Evolutionary conservation across 1,140 invertebrate genomes (phyloP).

Genomic region (Hyposmocoma kahamanoa): DNA sequence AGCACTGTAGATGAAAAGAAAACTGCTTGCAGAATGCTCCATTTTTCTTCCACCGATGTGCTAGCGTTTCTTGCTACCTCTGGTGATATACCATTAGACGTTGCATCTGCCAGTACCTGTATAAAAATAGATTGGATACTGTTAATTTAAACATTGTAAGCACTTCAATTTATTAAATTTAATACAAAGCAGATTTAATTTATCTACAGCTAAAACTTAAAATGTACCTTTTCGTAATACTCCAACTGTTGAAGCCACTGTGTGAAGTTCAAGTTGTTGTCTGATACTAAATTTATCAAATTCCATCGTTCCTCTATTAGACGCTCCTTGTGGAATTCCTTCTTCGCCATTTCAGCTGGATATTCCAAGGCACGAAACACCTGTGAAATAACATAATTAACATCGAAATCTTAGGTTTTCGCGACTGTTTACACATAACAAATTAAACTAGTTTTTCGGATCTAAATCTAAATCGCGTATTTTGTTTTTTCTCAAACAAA

Average conservation of each 20-base stretch:
- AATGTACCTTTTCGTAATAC: slow-evolving; percentile 76
- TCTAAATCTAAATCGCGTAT: no score
- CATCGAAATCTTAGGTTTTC: no score
- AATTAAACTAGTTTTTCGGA: no score
- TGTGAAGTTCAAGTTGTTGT: slow-evolving; percentile 75
- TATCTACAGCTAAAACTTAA: not conserved
- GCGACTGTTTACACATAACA: no score
- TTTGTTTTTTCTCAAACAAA: no score
- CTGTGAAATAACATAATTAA: slow-evolving; percentile 60
- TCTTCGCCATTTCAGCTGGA: slow-evolving; percentile 79
- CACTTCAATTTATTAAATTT: not conserved
- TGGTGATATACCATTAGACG: slow-evolving; percentile 76
- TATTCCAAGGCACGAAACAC: slow-evolving; percentile 83
- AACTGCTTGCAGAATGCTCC: slow-evolving; percentile 85
- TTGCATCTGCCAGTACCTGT: slow-evolving; percentile 77
- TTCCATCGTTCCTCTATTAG: slow-evolving; percentile 47
- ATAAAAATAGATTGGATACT: slow-evolving; percentile 10
- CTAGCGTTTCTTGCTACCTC: slow-evolving; percentile 74
- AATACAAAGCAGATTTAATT: not conserved
- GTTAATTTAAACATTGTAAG: not conserved
- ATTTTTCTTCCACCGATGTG: slow-evolving; percentile 76
- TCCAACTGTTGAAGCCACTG: slow-evolving; percentile 73
- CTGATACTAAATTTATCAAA: slow-evolving; percentile 51
- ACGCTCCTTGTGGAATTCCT: slow-evolving; percentile 71
- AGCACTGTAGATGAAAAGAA: slow-evolving; percentile 90